Evolutionary conservation across 2,888 invertebrate genomes (phyloP).

Genomic region (Branchipolynoe longqiensis): DNA sequence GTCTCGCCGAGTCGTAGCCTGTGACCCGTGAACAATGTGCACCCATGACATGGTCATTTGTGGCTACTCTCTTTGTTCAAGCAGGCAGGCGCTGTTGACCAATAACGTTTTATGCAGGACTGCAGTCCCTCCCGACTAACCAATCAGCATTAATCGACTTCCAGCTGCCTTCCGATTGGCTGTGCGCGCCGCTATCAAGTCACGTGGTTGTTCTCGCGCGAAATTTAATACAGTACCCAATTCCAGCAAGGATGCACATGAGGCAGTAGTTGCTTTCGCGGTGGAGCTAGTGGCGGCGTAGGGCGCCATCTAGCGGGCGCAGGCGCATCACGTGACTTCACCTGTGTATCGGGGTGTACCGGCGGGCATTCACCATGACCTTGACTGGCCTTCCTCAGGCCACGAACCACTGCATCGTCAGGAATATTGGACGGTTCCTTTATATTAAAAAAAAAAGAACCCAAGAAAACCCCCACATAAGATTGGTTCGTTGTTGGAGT

Average conservation of each 20-base stretch:
- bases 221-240: constrained; percentile 3
- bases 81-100: constrained; percentile 40
- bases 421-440: no score
- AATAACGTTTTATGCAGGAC: constrained; percentile 46
- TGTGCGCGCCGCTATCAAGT: constrained; percentile 28
- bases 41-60: neutral
- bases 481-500: no score
- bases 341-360: no score
- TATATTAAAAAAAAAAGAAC: no score
- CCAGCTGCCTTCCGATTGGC: constrained; percentile 28
- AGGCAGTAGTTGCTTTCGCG: no score
- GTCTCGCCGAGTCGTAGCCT: neutral
- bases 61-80: constrained; percentile 12
- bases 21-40: constrained; percentile 51
- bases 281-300: no score
- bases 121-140: constrained; percentile 4
- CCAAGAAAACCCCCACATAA: no score
- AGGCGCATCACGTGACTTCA: neutral
- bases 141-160: constrained; percentile 46
- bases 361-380: no score
- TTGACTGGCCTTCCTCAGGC: no score
- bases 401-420: no score
- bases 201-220: constrained; percentile 25
- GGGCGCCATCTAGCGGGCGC: no score
- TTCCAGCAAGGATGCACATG: no score